These are phyloP conservation scores for Strix aluco DNA, from an alignment of 2,113 vertebrate species.

Conservation along the genomic window DNA sequence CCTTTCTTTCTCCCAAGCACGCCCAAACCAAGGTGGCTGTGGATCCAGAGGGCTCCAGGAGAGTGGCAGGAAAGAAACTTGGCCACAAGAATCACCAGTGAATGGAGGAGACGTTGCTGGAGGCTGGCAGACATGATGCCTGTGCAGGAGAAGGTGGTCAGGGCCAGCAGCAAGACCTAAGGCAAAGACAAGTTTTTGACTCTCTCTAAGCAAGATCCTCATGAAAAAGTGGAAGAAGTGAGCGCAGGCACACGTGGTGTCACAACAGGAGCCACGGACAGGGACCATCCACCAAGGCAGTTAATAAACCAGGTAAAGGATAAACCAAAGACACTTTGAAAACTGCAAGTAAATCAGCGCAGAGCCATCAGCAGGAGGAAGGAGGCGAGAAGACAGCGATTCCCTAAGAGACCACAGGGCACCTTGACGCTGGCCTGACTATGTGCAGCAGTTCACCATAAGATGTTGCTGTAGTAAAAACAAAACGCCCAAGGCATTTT, in stretches of 20 bases:
- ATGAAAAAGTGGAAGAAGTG: background rate
- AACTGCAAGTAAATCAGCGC: background rate
- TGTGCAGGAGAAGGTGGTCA: background rate
- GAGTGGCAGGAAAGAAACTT: background rate
- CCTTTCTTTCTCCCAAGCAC: background rate
- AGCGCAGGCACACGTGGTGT: accelerated
- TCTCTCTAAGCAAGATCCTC: background rate
- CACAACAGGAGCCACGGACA: background rate
- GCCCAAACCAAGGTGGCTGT: background rate
- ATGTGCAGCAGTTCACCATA: background rate
- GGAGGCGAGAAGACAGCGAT: background rate
- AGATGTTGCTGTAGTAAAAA: background rate
- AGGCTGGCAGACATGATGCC: background rate
- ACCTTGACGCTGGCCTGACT: background rate
- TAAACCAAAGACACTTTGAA: background rate
- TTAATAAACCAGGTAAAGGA: background rate
- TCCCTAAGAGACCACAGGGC: background rate
- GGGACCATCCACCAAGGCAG: background rate
- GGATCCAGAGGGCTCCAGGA: background rate
- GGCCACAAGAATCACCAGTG: background rate
- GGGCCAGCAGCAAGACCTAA: background rate
- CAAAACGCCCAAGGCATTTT: background rate
- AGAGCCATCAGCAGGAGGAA: background rate
- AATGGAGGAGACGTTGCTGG: background rate
- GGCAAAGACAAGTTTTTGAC: background rate